These are phyloP conservation scores for Hippopotamus amphibius DNA, from an alignment of 2,113 vertebrate species.

Conservation along the genomic window DNA sequence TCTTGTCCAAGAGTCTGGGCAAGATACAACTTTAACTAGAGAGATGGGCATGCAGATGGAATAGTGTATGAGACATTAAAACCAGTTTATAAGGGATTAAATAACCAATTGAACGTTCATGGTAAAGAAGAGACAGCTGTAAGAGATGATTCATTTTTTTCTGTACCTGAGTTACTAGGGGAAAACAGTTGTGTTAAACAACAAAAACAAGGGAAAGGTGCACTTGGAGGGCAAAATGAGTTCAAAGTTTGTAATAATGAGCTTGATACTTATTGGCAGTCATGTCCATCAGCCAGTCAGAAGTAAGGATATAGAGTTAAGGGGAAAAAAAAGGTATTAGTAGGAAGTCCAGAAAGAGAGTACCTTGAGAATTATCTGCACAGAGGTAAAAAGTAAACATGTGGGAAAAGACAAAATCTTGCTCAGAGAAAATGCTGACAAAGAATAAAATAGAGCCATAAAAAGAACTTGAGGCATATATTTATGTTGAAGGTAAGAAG, in stretches of 20 bases:
- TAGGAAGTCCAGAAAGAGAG: background rate
- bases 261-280: background rate
- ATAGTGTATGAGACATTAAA: background rate
- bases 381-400: background rate
- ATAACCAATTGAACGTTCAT: background rate
- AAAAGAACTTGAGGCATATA: background rate
- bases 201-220: background rate
- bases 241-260: background rate
- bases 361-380: background rate
- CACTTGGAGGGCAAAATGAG: background rate
- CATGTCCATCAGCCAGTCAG: background rate
- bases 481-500: background rate
- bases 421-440: background rate
- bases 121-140: background rate
- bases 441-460: background rate
- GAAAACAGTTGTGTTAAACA: background rate
- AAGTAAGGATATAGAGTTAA: background rate
- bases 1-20: background rate
- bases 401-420: background rate
- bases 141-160: background rate
- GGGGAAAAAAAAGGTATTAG: background rate
- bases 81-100: background rate
- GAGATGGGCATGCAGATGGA: background rate
- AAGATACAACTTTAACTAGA: background rate
- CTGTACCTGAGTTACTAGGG: background rate